Evolutionary conservation across 2,888 invertebrate species (phyloP).

Genomic region (Uloborus plumipes): DNA sequence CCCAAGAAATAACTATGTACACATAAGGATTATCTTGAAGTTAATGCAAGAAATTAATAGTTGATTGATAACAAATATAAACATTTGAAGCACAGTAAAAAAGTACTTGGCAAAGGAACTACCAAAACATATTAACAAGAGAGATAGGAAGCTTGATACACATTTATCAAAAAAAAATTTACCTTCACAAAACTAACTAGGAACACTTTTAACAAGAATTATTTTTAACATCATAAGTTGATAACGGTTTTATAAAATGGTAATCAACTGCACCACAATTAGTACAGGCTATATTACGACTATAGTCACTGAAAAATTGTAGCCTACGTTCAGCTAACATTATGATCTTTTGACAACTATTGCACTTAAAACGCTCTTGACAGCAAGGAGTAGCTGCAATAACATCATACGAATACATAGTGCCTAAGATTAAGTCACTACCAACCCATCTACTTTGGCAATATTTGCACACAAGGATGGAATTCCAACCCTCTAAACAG

Average conservation of each 20-base stretch:
- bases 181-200: background rate
- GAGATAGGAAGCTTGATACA: too few species aligned
- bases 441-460: constrained; percentile 93
- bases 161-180: background rate
- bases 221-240: constrained; percentile 72
- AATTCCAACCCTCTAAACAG: constrained; percentile 84
- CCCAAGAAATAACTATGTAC: too few species aligned
- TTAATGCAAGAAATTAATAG: too few species aligned
- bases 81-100: too few species aligned
- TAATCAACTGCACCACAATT: constrained; percentile 91
- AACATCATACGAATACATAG: constrained; percentile 98
- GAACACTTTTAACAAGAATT: constrained; percentile 33
- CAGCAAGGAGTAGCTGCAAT: constrained; percentile 98
- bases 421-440: constrained; percentile 91
- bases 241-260: constrained; percentile 93
- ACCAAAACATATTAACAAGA: too few species aligned
- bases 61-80: too few species aligned
- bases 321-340: constrained; percentile 88
- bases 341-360: constrained; percentile 89
- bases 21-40: too few species aligned
- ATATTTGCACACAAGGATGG: constrained; percentile 83
- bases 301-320: constrained; percentile 95
- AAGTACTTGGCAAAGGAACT: too few species aligned
- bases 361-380: constrained; percentile 92
- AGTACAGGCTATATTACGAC: constrained; percentile 90